Percentiles rank a stretch among this genome's conserved stretches.
Conservation (phyloP, 2,888 invertebrate species). For the Drosophila niveifrons region DNA sequence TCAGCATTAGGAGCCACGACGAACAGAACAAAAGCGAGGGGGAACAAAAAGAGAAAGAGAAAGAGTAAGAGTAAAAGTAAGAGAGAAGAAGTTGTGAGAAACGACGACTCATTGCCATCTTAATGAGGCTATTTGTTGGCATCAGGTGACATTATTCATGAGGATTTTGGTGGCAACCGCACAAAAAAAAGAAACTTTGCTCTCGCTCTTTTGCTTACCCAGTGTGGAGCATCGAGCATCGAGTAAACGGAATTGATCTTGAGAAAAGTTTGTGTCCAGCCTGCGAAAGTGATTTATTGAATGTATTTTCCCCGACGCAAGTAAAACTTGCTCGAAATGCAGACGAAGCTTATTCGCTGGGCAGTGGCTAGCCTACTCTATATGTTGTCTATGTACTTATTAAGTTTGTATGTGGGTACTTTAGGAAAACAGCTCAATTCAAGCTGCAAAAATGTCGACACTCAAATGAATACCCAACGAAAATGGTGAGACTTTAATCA, state of each 20-base stretch:
- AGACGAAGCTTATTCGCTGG: not conserved
- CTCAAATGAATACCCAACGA: constrained; percentile 31
- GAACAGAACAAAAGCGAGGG: not conserved
- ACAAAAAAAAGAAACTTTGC: not conserved
- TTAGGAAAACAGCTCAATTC: not conserved
- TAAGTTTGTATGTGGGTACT: too few species aligned
- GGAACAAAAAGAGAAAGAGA: not conserved
- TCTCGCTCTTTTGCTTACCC: not conserved
- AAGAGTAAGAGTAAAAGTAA: not conserved
- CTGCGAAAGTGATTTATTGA: constrained; percentile 24
- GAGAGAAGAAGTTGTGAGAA: constrained; percentile 10
- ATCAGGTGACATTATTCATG: constrained; percentile 7
- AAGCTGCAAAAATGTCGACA: constrained; percentile 6
- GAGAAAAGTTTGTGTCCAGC: constrained; percentile 8
- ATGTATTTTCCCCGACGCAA: constrained; percentile 1
- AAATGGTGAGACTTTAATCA: constrained; percentile 52
- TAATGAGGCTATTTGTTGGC: constrained; percentile 40
- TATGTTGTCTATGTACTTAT: too few species aligned
- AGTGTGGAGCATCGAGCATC: constrained; percentile 29
- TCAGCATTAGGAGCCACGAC: constrained; percentile 10
- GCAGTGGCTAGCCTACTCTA: not conserved
- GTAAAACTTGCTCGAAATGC: not conserved
- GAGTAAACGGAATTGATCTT: constrained; percentile 40
- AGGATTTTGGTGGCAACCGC: constrained; percentile 13
- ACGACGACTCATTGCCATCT: constrained; percentile 39